These are phyloP conservation scores for Drosophila koepferae DNA, from an alignment of 2,888 invertebrate genomes.

Conservation along the genomic window DNA sequence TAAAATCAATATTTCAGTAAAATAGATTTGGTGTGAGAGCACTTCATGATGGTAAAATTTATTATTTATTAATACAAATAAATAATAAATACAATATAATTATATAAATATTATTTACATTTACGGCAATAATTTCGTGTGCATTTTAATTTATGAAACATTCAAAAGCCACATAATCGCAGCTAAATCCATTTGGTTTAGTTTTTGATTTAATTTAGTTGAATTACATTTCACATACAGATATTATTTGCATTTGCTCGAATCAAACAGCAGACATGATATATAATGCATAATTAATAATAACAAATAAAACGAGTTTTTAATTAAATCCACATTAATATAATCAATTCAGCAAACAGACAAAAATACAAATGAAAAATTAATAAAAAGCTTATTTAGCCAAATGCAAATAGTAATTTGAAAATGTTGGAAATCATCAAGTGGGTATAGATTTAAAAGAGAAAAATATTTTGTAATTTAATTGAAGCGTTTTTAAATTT, in stretches of 20 bases:
- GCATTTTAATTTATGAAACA: background rate
- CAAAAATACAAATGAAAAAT: background rate
- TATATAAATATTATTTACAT: background rate
- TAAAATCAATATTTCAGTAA: background rate
- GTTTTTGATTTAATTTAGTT: slow-evolving; percentile 6
- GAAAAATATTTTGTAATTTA: background rate
- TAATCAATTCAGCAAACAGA: slow-evolving; percentile 7
- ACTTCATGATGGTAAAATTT: background rate
- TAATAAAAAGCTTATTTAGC: slow-evolving; percentile 10
- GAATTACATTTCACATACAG: background rate
- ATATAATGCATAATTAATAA: slow-evolving; percentile 2
- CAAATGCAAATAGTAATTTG: background rate
- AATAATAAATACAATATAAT: background rate
- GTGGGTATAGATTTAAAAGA: too few species aligned
- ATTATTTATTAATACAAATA: background rate
- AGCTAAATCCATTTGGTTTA: slow-evolving; percentile 5
- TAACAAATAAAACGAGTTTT: background rate
- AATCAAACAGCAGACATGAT: background rate
- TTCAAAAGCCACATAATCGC: slow-evolving; percentile 3
- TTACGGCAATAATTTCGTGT: background rate
- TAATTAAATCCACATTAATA: slow-evolving; percentile 6
- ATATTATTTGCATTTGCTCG: background rate
- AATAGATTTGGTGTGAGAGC: background rate
- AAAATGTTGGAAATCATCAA: background rate
- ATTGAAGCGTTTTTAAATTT: background rate